A percentile compares a stretch with the other conserved stretches of the same genome.
Evolutionary conservation across 2,888 invertebrate species (phyloP).

Genomic region (Formica aserva): DNA sequence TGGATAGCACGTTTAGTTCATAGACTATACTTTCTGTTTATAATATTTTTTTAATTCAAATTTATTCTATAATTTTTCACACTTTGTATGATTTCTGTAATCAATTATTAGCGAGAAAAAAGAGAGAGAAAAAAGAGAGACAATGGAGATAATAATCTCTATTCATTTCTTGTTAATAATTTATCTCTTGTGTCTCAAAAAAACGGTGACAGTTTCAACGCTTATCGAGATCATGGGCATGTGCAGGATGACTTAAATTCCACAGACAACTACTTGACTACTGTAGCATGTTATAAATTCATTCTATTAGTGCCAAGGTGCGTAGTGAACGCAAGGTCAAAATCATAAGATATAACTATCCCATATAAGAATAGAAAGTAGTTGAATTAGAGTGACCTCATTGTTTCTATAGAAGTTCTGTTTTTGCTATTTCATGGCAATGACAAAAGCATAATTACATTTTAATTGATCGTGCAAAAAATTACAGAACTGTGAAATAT

Average conservation of each 20-base stretch:
- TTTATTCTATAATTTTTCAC: background rate
- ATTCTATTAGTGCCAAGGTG: slow-evolving; percentile 64
- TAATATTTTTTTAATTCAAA: background rate
- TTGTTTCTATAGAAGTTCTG: background rate
- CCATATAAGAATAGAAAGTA: slow-evolving; percentile 17
- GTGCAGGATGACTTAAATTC: slow-evolving; percentile 37
- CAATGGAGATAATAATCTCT: background rate
- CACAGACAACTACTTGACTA: background rate
- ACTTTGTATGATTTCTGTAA: background rate
- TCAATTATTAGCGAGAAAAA: background rate
- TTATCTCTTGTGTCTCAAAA: background rate
- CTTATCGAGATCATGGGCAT: slow-evolving; percentile 65
- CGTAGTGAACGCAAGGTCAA: slow-evolving; percentile 38
- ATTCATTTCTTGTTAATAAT: background rate
- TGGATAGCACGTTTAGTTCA: background rate
- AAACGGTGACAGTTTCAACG: background rate
- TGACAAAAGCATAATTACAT: background rate
- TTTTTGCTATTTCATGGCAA: background rate
- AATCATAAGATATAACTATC: slow-evolving; percentile 26
- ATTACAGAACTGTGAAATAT: background rate
- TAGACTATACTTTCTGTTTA: background rate
- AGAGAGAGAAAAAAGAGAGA: too few species aligned
- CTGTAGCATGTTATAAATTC: background rate
- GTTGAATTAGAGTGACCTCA: background rate
- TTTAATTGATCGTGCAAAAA: background rate